Percentiles rank a stretch among this genome's conserved stretches.
These are phyloP conservation scores for Menidia menidia DNA, from an alignment of 2,797 vertebrate genomes.

Conservation along the genomic window DNA sequence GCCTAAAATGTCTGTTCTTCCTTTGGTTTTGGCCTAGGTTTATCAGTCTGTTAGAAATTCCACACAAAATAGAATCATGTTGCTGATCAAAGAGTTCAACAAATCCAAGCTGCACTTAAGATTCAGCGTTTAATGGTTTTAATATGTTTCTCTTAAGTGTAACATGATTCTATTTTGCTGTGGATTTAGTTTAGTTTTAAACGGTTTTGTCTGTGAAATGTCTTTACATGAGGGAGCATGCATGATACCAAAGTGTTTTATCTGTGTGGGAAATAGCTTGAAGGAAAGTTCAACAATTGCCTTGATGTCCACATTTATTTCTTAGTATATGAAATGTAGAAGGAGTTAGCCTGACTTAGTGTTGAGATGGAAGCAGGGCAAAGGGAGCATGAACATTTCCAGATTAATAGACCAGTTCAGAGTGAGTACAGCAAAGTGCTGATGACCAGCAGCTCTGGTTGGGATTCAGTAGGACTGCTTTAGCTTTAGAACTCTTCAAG, in stretches of 20 bases:
- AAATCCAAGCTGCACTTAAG: not conserved
- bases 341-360: not conserved
- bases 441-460: too few relatives aligned
- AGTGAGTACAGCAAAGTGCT: too few relatives aligned
- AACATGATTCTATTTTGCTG: constrained; percentile 27
- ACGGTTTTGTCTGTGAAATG: too few relatives aligned
- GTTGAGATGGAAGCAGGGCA: not conserved
- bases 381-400: not conserved
- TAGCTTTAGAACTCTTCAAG: too few relatives aligned
- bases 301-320: not conserved
- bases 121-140: not conserved
- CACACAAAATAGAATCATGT: constrained; percentile 17
- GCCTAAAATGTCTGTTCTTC: not conserved
- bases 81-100: not conserved
- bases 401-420: too few relatives aligned
- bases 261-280: constrained; percentile 3
- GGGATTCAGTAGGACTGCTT: too few relatives aligned
- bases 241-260: constrained; percentile 23
- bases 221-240: constrained; percentile 1
- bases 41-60: constrained; percentile 5
- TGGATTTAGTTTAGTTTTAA: constrained; percentile 35
- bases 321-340: not conserved
- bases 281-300: constrained; percentile 42
- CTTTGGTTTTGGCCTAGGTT: constrained; percentile 5
- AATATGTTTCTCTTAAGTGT: not conserved